Evolutionary conservation across 2,797 vertebrate genomes (phyloP).

Genomic region (Neoniphon sammara): DNA sequence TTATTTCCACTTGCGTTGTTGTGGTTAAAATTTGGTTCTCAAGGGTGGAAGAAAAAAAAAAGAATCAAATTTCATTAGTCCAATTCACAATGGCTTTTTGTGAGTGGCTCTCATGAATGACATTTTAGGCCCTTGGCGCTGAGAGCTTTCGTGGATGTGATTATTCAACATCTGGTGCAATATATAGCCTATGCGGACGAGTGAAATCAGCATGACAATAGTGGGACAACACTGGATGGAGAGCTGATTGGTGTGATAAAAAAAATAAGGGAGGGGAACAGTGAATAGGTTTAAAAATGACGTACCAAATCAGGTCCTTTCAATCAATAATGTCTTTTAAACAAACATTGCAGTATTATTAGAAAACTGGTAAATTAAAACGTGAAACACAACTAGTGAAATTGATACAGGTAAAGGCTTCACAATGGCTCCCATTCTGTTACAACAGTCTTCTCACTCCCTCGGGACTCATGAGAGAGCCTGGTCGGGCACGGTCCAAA

Average conservation of each 20-base stretch:
- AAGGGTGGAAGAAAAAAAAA: slow-evolving; percentile 25
- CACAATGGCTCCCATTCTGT: slow-evolving; percentile 61
- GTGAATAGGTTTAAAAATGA: neutral
- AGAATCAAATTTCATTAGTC: slow-evolving; percentile 69
- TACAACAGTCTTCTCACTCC: neutral
- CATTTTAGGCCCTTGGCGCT: slow-evolving; percentile 14
- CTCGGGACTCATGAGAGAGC: slow-evolving; percentile 17
- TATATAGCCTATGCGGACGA: slow-evolving; percentile 21
- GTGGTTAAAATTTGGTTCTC: slow-evolving; percentile 32
- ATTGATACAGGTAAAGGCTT: slow-evolving; percentile 38
- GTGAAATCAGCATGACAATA: slow-evolving; percentile 47
- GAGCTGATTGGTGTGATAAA: slow-evolving; percentile 18
- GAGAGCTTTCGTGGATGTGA: slow-evolving; percentile 9
- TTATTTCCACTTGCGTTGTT: slow-evolving; percentile 16
- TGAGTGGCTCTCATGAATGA: slow-evolving; percentile 48
- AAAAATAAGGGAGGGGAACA: neutral
- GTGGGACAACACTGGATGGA: neutral
- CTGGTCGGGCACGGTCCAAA: slow-evolving; percentile 19
- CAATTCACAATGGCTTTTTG: slow-evolving; percentile 70
- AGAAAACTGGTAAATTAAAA: slow-evolving; percentile 12
- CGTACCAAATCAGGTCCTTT: neutral
- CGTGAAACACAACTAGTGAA: slow-evolving; percentile 51
- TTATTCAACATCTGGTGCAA: slow-evolving; percentile 2
- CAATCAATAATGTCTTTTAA: neutral
- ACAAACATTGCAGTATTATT: slow-evolving; percentile 3